A percentile compares a stretch with the other conserved stretches of the same genome.
Conservation (phyloP, 2,113 vertebrate genomes). For the Vireo altiloquus region DNA sequence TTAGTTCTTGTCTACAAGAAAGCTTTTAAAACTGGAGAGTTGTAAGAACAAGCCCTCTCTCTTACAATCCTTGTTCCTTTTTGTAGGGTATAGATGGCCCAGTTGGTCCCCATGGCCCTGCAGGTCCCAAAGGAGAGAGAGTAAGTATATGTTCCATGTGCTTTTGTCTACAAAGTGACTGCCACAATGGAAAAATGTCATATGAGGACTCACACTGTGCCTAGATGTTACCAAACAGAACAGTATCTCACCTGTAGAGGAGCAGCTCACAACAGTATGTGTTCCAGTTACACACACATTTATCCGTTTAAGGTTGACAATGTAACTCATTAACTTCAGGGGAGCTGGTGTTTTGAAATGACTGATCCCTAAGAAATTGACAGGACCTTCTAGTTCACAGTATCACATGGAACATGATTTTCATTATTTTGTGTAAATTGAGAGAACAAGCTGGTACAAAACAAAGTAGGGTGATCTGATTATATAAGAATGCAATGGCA, state of each 20-base stretch:
- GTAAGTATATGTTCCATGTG: constrained; percentile 73
- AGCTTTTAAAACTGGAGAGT: not conserved
- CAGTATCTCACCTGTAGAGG: not conserved
- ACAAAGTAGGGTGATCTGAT: not conserved
- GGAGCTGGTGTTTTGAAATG: not conserved
- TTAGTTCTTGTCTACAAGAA: not conserved
- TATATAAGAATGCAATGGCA: not conserved
- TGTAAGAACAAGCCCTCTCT: not conserved
- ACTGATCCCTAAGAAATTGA: not conserved
- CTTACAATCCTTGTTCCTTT: not conserved
- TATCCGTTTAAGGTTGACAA: not conserved
- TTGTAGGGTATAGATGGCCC: constrained; percentile 90
- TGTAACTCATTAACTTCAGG: not conserved
- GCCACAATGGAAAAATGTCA: not conserved
- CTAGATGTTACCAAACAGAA: not conserved
- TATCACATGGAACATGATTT: not conserved
- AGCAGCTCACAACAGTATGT: not conserved
- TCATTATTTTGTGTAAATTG: not conserved
- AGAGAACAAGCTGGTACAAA: not conserved
- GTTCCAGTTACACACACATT: not conserved
- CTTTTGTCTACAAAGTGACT: not conserved
- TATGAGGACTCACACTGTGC: not conserved
- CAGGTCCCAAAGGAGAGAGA: constrained; percentile 96
- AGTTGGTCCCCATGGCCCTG: constrained; percentile 87
- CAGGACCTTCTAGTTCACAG: not conserved